Evolutionary conservation across 2,888 invertebrate species (phyloP), one percentile per base, ranked within the genome.

Genomic region (Nymphalis polychloros): DNA sequence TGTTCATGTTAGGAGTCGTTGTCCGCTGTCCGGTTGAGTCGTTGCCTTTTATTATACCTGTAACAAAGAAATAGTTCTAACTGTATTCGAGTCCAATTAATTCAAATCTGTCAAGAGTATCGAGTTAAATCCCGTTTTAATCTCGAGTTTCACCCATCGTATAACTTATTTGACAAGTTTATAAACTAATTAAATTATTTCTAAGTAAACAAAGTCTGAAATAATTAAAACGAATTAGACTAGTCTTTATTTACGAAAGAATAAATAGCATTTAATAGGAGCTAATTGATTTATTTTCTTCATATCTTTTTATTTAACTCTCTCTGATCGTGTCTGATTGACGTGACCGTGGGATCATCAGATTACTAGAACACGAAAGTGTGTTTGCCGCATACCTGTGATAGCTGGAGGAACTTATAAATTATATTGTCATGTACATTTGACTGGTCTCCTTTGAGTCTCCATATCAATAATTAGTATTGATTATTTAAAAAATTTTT

Each of bases 61-160:
- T 31, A 88, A 89, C 86, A 87, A 72, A 85, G 68, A 63, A 72
- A 77, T 71, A 68, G 68, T 64, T 64, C 35, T 64, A 61, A 65
- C 63, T 60, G 64, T 52, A 59, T 64, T 63, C 10, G 52, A 57
- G 47, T 66, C 64, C 63, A 66, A 72, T 68, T 66, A 70, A 63
- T 53, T 64, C 61, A 20, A 63, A 67, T 63, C 65, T 63, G 71
- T 70, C 67, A 64, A 55, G 64, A 62, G 55, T 70, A 68, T 57
- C 41, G 52, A 63, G 47, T 63, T 70, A 19, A 68, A 66, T 46
- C 66, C 60, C 50, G 66, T 48, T 69, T 63, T 62, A 46, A 68
- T 53, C 64, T 60, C 16, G 23, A 55, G 57, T 50, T 55, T 64
- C 57, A 60, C 41, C 57, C 49, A 52, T 59, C 59, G 16, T 48